phyloP scores from a whole-genome alignment of 2,888 invertebrate species.

The Agonopterix subpropinquella region DNA sequence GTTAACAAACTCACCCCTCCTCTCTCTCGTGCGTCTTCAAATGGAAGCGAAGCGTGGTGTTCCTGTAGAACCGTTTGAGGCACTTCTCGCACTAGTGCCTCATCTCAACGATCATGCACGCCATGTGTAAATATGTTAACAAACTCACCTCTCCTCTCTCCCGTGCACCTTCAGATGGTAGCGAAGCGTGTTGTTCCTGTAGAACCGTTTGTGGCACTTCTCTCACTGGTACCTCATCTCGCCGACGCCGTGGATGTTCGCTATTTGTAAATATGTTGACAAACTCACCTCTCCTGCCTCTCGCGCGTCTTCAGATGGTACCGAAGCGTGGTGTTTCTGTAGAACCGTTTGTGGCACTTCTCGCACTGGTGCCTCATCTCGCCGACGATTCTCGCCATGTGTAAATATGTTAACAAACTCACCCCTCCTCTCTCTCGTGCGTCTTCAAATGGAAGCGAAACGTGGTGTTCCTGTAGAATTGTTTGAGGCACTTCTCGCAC shows the following conservation, averaged over 20 bases:
- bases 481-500: conserved; percentile 2
- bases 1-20: neutral
- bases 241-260: conserved; percentile 3
- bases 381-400: conserved; percentile 5
- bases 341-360: conserved; percentile 1
- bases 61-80: neutral
- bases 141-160: neutral
- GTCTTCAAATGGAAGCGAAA: conserved; percentile 1
- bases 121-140: conserved; percentile 5
- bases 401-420: too few species aligned
- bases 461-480: neutral
- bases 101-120: conserved; percentile 3
- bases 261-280: conserved; percentile 2
- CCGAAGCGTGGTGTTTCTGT: neutral
- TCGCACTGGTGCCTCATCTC: conserved; percentile 3
- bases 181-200: neutral
- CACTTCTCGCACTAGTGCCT: conserved; percentile 2
- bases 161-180: conserved; percentile 1
- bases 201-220: conserved; percentile 1
- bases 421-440: neutral
- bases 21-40: neutral
- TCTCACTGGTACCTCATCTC: conserved; percentile 3
- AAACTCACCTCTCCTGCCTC: neutral
- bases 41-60: neutral
- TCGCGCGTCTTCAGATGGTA: too few species aligned